Evolutionary conservation across 1,140 invertebrate genomes (phyloP).

Genomic region (Laupala kohalensis): DNA sequence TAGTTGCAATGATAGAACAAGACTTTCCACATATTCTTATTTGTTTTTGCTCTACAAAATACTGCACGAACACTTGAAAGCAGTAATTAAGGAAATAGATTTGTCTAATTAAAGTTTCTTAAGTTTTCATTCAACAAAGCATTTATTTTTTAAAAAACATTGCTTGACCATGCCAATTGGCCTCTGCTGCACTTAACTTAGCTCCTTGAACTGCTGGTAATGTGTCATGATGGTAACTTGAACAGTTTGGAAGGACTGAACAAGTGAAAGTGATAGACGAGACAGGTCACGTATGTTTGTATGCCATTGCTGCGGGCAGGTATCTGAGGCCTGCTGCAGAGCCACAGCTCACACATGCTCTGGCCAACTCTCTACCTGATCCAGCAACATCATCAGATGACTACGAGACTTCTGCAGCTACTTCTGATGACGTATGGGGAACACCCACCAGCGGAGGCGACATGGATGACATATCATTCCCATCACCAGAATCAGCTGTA

Average conservation of each 20-base stretch:
- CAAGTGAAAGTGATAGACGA: background rate
- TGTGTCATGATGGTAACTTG: background rate
- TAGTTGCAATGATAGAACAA: background rate
- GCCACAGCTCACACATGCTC: background rate
- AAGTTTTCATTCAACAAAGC: background rate
- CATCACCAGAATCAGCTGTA: constrained; percentile 30
- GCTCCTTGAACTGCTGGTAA: background rate
- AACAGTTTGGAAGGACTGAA: background rate
- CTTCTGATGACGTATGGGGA: constrained; percentile 72
- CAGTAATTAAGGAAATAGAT: background rate
- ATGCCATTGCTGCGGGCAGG: constrained; percentile 9
- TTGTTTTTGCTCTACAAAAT: background rate
- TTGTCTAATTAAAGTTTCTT: background rate
- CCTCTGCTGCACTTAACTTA: background rate
- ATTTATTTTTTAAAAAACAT: background rate
- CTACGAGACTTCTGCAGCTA: constrained; percentile 57
- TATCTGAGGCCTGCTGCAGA: constrained; percentile 17
- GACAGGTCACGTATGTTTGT: background rate
- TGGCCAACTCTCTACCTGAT: constrained; percentile 17
- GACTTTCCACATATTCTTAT: background rate
- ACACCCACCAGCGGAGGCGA: constrained; percentile 70
- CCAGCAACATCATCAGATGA: constrained; percentile 40
- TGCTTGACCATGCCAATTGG: background rate
- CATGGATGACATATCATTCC: constrained; percentile 58
- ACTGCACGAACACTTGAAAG: background rate